Evolutionary conservation across 2,113 vertebrate species (phyloP).

Genomic region (Cololabis saira): DNA sequence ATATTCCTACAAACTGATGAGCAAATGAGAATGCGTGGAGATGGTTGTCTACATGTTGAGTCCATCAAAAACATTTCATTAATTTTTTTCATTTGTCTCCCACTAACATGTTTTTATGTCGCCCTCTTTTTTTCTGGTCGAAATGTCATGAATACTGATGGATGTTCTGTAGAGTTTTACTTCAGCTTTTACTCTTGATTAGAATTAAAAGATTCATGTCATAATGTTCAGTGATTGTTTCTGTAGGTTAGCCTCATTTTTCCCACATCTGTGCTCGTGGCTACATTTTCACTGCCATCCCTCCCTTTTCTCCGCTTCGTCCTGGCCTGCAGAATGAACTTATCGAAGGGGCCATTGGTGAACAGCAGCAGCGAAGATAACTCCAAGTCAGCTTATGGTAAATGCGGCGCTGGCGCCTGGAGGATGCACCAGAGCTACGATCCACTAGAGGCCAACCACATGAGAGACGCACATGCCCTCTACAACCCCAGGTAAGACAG

Average conservation of each 20-base stretch:
- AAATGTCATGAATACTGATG: too few species aligned
- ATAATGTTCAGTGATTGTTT: too few species aligned
- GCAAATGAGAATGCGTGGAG: background rate
- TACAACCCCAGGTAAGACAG: conserved; percentile 78
- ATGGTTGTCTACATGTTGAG: conserved; percentile 14
- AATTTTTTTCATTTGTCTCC: background rate
- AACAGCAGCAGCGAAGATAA: conserved; percentile 85
- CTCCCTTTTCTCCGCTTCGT: conserved; percentile 55
- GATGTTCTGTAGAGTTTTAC: too few species aligned
- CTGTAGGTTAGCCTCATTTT: too few species aligned
- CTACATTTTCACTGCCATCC: conserved; percentile 39
- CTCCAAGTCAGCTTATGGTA: conserved; percentile 79
- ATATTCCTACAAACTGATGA: background rate
- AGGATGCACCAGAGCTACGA: conserved; percentile 86
- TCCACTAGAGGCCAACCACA: conserved; percentile 82
- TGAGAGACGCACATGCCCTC: conserved; percentile 85
- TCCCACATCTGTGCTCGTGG: too few species aligned
- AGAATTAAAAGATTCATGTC: too few species aligned
- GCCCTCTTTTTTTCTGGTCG: too few species aligned
- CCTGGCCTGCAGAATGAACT: conserved; percentile 81
- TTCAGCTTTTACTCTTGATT: too few species aligned
- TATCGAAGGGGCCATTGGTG: conserved; percentile 85
- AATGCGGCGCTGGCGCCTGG: conserved; percentile 84
- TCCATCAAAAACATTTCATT: background rate
- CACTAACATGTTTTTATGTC: background rate